phyloP scores from a whole-genome alignment of 2,113 vertebrate genomes.

The Sinocyclocheilus anophthalmus region DNA sequence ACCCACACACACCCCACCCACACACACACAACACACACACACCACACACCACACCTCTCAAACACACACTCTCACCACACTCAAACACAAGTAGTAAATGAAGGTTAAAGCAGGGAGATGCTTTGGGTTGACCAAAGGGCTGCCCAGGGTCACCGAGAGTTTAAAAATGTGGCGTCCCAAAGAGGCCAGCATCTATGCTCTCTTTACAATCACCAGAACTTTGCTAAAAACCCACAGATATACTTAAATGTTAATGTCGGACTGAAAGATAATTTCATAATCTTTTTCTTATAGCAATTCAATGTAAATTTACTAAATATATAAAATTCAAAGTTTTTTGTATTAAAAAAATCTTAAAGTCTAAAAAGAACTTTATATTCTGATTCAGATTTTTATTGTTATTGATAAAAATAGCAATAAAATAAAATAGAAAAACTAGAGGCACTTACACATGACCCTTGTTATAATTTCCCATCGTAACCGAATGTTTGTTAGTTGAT shows the following conservation, averaged over 20 bases:
- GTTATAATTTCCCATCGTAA: neutral
- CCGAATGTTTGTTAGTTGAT: neutral
- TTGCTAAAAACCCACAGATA: neutral
- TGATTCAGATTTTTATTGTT: too few species aligned
- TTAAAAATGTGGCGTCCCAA: slow-evolving; percentile 20
- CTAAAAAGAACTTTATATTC: too few species aligned
- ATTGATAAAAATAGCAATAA: too few species aligned
- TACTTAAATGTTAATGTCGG: neutral
- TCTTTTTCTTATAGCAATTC: neutral
- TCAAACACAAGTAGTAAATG: neutral
- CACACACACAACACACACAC: neutral
- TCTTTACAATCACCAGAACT: neutral
- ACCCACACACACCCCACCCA: neutral
- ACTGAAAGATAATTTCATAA: neutral
- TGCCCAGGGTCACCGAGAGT: slow-evolving; percentile 27
- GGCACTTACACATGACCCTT: neutral
- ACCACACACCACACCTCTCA: neutral
- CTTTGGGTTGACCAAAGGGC: neutral
- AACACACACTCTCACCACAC: neutral
- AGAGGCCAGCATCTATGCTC: slow-evolving; percentile 11
- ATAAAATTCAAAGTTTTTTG: too few species aligned
- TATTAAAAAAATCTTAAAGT: too few species aligned
- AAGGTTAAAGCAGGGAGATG: slow-evolving; percentile 19
- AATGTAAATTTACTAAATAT: too few species aligned
- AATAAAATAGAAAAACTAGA: neutral